Conservation (phyloP, 2,113 vertebrate species). For the Todiramphus saurophagus region DNA sequence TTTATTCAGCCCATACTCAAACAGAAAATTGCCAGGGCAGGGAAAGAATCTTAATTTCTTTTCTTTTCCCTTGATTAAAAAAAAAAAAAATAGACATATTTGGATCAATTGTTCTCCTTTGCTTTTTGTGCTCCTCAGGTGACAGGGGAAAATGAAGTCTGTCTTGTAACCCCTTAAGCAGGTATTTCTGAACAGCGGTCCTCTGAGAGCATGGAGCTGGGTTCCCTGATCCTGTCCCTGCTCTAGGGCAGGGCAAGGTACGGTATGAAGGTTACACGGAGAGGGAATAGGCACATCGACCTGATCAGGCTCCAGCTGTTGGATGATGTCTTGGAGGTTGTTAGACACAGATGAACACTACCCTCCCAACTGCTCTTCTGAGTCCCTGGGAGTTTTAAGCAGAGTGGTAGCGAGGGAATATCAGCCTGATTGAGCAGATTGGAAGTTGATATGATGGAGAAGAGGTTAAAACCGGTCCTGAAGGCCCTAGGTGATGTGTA, state of each 20-base stretch:
- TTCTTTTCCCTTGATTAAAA: neutral
- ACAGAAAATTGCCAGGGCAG: neutral
- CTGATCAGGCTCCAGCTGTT: neutral
- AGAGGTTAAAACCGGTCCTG: neutral
- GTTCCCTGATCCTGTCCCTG: neutral
- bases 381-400: neutral
- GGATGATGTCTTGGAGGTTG: neutral
- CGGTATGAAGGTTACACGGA: fast-evolving
- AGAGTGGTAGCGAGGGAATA: neutral
- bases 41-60: neutral
- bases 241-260: neutral
- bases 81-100: neutral
- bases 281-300: fast-evolving
- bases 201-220: neutral
- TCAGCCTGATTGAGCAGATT: fast-evolving
- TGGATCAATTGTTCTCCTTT: neutral
- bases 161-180: neutral
- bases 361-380: neutral
- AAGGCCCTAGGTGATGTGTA: neutral
- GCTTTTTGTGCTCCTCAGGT: neutral
- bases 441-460: neutral
- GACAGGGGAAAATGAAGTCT: neutral
- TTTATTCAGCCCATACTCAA: neutral
- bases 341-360: neutral
- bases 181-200: neutral